Base-by-base conservation (phyloP, 2,797 vertebrate species). In the Cryptoblepharus egeriae region DNA sequence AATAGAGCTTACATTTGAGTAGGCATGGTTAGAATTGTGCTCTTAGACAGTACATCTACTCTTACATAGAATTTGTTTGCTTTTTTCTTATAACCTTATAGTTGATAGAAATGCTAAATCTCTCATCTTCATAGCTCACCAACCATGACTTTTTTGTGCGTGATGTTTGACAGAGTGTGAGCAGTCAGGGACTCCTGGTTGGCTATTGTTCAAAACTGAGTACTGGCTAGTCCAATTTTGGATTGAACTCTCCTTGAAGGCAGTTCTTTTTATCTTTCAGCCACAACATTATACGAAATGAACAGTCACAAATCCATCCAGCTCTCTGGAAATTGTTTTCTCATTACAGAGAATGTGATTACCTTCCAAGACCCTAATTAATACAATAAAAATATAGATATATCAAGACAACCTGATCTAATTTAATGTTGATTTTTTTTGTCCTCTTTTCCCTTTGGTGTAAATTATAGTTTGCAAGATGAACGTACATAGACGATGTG, bases 401-500 rank as follows among this genome's bases (percentile, higher is more conserved):
- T 74, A 42, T 63, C 16, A 61, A 61, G 22, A 69, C 45, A 18
- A 0, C 37, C 61, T 49, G 45, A 37, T 75, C 80, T 89, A 60
- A 70, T 85, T 80, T 89, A 13, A 28, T 55, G 2, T 15, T 32
- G 26, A 0, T 49, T 49, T 9, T 8, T 49, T 45, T 30, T 42
- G 8, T 4, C 15, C 18, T 24, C 39, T 37, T 28, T n/a, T 57
- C 61, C 20, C 4, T 35, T 60, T 79, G 77, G 12, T 68, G 60
- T 74, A 75, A 84, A 6, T 90, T 80, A 65, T 93, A 99, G 98
- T 99, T 82, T 99, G 98, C 96, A 99, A 99, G 95, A 99, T 99
- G 95, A 99, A 99, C 20, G 98, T 99, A 10, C 98, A 99, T 95
- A 95, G 98, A 88, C 97, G 98, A 92, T 99, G 98, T 93, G 98